Conservation (phyloP, 2,888 invertebrate genomes). For the Tiliacea aurago region DNA sequence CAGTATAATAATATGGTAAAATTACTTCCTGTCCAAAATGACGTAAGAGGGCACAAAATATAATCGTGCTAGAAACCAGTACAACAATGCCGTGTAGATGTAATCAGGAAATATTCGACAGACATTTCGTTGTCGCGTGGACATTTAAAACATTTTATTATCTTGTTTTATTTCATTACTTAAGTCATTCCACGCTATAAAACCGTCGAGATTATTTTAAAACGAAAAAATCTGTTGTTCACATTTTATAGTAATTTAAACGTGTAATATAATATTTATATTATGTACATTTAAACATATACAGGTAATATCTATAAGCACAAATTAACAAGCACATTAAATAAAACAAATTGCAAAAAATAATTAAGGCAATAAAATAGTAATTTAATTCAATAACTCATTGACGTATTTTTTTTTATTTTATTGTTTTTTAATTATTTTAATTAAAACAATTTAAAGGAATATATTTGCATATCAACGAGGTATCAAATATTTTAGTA, state of each 20-base stretch:
- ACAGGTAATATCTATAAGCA: constrained; percentile 68
- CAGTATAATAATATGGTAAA: constrained; percentile 38
- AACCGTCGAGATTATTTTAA: constrained; percentile 57
- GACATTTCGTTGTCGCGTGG: constrained; percentile 77
- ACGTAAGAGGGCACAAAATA: constrained; percentile 56
- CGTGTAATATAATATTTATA: background rate
- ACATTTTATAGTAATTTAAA: constrained; percentile 16
- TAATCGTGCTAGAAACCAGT: constrained; percentile 78
- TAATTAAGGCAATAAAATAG: constrained; percentile 61
- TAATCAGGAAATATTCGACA: constrained; percentile 77
- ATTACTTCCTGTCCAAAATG: constrained; percentile 63
- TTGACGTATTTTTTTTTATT: constrained; percentile 22
- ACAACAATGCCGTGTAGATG: constrained; percentile 80
- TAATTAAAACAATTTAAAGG: background rate
- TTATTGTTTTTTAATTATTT: background rate
- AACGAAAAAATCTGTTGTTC: constrained; percentile 35
- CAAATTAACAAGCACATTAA: constrained; percentile 73
- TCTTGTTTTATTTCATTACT: constrained; percentile 75
- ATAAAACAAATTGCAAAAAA: constrained; percentile 70
- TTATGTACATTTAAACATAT: constrained; percentile 38
- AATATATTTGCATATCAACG: constrained; percentile 51
- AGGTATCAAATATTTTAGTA: constrained; percentile 65
- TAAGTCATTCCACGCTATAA: constrained; percentile 69
- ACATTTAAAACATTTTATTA: constrained; percentile 78
- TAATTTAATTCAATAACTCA: constrained; percentile 49